Evolutionary conservation across 2,797 vertebrate species (phyloP).

Genomic region (Coluber constrictor): DNA sequence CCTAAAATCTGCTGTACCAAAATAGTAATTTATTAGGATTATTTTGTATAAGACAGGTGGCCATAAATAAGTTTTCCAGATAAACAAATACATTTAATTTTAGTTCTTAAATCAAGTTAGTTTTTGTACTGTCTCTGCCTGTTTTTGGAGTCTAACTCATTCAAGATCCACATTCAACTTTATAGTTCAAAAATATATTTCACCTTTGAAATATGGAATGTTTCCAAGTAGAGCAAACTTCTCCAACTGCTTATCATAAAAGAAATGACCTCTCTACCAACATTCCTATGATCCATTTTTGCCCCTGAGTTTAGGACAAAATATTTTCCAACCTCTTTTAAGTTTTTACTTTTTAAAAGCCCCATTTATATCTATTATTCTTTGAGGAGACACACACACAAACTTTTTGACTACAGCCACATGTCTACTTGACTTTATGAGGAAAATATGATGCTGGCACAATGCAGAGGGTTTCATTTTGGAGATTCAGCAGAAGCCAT

Average conservation of each 20-base stretch:
- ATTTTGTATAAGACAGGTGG: not conserved
- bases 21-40: not conserved
- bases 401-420: not conserved
- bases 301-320: not conserved
- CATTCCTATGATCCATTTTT: not conserved
- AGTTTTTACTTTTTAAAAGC: not conserved
- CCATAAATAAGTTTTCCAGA: not conserved
- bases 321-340: not conserved
- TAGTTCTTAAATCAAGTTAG: not conserved
- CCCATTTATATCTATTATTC: not conserved
- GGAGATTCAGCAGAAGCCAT: not conserved
- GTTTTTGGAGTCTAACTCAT: not conserved
- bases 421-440: not conserved
- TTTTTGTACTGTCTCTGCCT: not conserved
- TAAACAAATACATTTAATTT: not conserved
- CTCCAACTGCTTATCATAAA: not conserved
- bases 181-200: not conserved
- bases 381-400: not conserved
- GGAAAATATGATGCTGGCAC: not conserved
- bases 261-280: not conserved
- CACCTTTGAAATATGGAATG: not conserved
- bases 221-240: not conserved
- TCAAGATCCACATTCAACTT: not conserved
- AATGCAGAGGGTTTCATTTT: not conserved
- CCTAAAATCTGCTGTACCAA: constrained; percentile 7